These are phyloP conservation scores for Gambusia holbrooki DNA, from an alignment of 2,113 vertebrate species.

Conservation along the genomic window DNA sequence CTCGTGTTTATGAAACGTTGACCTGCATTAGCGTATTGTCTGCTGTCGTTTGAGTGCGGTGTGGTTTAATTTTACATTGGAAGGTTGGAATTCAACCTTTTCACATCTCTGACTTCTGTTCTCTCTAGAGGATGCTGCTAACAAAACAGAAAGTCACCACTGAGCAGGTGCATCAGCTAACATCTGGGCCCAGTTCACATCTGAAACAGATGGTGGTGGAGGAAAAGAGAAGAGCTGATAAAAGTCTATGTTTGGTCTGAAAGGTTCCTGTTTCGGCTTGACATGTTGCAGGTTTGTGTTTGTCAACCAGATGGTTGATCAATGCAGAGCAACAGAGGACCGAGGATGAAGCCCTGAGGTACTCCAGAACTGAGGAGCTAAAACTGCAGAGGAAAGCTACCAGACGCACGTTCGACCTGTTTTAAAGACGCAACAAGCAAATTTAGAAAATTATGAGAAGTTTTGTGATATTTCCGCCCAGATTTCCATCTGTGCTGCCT, in stretches of 20 bases:
- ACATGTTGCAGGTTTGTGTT: not conserved
- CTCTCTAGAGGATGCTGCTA: not conserved
- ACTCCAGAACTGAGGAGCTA: not conserved
- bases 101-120: not conserved
- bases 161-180: not conserved
- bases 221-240: not conserved
- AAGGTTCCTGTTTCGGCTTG: not conserved
- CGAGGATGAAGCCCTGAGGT: not conserved
- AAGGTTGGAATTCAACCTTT: not conserved
- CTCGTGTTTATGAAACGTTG: no score
- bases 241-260: no score
- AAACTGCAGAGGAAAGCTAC: not conserved
- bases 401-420: not conserved
- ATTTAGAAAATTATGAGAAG: not conserved
- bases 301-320: not conserved
- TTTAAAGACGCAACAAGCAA: not conserved
- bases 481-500: not conserved
- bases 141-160: not conserved
- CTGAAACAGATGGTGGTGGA: not conserved
- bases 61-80: not conserved
- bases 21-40: no score
- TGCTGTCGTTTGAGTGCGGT: no score
- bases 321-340: not conserved
- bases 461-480: not conserved
- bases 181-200: not conserved